Conservation (phyloP, 2,113 vertebrate genomes). For the Colinus virginianus region DNA sequence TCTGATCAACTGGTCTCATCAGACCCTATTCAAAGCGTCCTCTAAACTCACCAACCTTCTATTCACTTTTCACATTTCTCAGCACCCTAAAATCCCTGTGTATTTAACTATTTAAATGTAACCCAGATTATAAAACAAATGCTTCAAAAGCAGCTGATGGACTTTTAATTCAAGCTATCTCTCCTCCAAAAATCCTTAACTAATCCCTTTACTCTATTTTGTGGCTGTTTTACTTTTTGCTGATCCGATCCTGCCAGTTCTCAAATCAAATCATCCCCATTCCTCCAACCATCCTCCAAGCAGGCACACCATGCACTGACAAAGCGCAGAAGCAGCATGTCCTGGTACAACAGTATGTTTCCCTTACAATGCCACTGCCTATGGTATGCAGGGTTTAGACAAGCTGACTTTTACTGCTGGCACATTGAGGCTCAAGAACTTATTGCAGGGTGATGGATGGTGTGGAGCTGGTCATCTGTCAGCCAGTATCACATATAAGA, state of each 20-base stretch:
- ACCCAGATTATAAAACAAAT: neutral
- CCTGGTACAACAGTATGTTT: neutral
- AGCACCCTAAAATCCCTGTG: neutral
- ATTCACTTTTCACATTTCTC: neutral
- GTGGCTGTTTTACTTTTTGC: neutral
- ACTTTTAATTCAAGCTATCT: neutral
- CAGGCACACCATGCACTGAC: neutral
- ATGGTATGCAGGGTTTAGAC: neutral
- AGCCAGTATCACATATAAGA: slow-evolving; percentile 7
- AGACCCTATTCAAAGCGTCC: neutral
- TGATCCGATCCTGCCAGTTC: neutral
- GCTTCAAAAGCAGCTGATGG: neutral
- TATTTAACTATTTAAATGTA: slow-evolving; percentile 3
- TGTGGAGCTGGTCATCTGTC: slow-evolving; percentile 26
- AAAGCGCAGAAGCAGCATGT: neutral
- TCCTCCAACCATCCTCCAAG: neutral
- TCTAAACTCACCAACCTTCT: neutral
- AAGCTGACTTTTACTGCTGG: slow-evolving; percentile 16
- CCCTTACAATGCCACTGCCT: neutral
- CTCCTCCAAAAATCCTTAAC: neutral
- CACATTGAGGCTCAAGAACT: neutral
- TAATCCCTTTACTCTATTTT: neutral
- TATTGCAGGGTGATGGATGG: neutral
- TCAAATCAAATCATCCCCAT: neutral
- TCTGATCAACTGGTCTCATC: neutral